Base-by-base conservation (phyloP, 2,797 vertebrate species). In the Parotocinclus haroldoi region DNA sequence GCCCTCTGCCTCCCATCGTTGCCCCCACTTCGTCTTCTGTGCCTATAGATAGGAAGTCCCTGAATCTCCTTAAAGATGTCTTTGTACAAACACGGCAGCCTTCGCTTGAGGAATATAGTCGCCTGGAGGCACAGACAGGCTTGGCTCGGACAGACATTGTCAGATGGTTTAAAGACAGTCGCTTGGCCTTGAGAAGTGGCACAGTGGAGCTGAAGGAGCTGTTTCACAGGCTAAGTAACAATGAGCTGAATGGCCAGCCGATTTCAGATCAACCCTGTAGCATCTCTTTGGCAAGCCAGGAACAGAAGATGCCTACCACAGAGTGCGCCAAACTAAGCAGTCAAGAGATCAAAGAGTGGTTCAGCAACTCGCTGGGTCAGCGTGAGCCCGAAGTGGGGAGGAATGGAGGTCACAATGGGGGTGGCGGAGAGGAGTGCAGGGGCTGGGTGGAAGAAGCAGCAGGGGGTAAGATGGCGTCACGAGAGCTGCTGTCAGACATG, bases 81-180 rank as follows among this genome's bases (percentile, higher is more conserved):
- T 95, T 94, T 74, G 89, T 89, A 42, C 91, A 90, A 87, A 95
- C 90, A 10, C 92, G 91, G 82, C 98, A 95, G 96, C 95, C 96
- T 27, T 93, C 93, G 0, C 94, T 93, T 1, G 94, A 95, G 78
- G 93, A 97, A 72, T 89, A 94, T 1, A 92, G 92, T 83, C 93
- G 93, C 71, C 74, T 93, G 50, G 93, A 95, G 0, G 83, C 88
- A 76, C 93, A 92, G 81, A 94, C 92, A 0, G 93, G 93, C 66
- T 89, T 93, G 76, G 87, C 91, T 0, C 91, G 92, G 58, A 86
- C 92, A 49, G 93, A 96, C 78, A 89, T 98, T 0, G 88, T 94
- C 63, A 93, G 91, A 64, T 96, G 95, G 95, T 96, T 98, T 82
- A 92, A 89, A 55, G 92, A 95, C 73, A 92, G 90, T 72, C 81